Percentiles rank a stretch among this genome's conserved stretches.
phyloP scores from a whole-genome alignment of 2,888 invertebrate species.

The Ceramica pisi region DNA sequence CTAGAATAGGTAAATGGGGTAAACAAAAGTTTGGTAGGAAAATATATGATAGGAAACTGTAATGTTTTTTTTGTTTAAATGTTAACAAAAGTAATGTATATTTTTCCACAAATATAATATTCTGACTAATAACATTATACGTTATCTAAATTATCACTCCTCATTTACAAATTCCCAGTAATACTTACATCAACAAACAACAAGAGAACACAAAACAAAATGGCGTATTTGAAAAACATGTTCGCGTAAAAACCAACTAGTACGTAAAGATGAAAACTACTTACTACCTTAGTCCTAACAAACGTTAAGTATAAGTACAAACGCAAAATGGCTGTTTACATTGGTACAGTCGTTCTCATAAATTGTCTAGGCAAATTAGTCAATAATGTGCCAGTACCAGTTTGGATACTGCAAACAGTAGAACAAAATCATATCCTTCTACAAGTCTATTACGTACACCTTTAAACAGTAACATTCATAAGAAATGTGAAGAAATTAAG shows the following conservation, averaged over 20 bases:
- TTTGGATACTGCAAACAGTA: constrained; percentile 4
- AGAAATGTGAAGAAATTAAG: not conserved
- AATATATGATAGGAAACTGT: not conserved
- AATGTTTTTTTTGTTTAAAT: too few species aligned
- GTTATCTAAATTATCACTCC: constrained; percentile 11
- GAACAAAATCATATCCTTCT: constrained; percentile 5
- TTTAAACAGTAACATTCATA: not conserved
- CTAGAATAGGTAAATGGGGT: not conserved
- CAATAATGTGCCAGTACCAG: constrained; percentile 6
- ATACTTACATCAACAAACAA: constrained; percentile 71
- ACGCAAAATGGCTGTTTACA: constrained; percentile 49
- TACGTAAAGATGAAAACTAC: constrained; percentile 49
- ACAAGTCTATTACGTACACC: too few species aligned
- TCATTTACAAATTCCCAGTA: constrained; percentile 4
- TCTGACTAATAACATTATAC: not conserved
- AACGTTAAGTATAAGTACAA: constrained; percentile 60
- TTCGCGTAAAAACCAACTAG: constrained; percentile 35
- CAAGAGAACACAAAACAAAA: constrained; percentile 65
- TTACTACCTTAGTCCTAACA: constrained; percentile 49
- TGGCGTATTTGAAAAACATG: constrained; percentile 65
- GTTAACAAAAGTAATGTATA: not conserved
- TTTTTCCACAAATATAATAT: not conserved
- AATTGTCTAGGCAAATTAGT: constrained; percentile 32
- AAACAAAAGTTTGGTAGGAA: not conserved
- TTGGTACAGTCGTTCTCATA: constrained; percentile 56